Percentiles rank a stretch among this genome's conserved stretches.
Conservation (phyloP, 2,888 invertebrate genomes). For the Drosophila setosimentum region DNA sequence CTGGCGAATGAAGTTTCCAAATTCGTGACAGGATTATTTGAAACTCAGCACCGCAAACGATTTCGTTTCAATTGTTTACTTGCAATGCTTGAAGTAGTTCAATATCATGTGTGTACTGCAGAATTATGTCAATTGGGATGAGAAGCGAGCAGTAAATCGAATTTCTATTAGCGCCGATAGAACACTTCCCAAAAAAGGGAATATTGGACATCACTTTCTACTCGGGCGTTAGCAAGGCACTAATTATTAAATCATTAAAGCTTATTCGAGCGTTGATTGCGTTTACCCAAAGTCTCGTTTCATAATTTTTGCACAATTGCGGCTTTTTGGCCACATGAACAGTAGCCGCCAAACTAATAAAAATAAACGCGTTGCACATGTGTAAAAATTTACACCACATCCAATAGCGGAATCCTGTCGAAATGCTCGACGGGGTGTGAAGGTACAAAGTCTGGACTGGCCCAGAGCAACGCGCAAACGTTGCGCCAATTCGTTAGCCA, state of each 20-base stretch:
- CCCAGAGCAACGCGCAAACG: conserved; percentile 37
- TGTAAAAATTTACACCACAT: conserved; percentile 77
- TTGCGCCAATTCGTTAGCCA: conserved; percentile 73
- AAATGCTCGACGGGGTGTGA: conserved; percentile 5
- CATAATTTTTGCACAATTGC: conserved; percentile 81
- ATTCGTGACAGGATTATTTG: conserved; percentile 49
- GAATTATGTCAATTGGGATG: neutral
- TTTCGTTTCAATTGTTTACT: conserved; percentile 20
- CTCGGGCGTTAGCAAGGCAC: conserved; percentile 32
- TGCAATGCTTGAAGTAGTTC: conserved; percentile 1
- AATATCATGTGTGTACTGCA: neutral
- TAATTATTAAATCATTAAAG: conserved; percentile 78
- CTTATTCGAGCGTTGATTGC: conserved; percentile 78
- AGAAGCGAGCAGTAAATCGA: neutral
- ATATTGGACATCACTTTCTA: neutral
- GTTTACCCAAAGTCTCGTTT: conserved; percentile 83
- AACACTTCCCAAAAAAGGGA: neutral
- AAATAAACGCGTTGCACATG: conserved; percentile 67
- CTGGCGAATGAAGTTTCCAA: conserved; percentile 31
- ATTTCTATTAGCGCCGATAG: neutral
- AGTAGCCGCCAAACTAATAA: conserved; percentile 72
- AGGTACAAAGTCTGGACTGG: conserved; percentile 27
- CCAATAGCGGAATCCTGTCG: conserved; percentile 7
- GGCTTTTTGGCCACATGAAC: conserved; percentile 64
- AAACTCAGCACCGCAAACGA: conserved; percentile 19